A percentile compares a stretch with the other conserved stretches of the same genome.
Conservation (phyloP, 2,888 invertebrate genomes). For the Drosophila nigritarsus region DNA sequence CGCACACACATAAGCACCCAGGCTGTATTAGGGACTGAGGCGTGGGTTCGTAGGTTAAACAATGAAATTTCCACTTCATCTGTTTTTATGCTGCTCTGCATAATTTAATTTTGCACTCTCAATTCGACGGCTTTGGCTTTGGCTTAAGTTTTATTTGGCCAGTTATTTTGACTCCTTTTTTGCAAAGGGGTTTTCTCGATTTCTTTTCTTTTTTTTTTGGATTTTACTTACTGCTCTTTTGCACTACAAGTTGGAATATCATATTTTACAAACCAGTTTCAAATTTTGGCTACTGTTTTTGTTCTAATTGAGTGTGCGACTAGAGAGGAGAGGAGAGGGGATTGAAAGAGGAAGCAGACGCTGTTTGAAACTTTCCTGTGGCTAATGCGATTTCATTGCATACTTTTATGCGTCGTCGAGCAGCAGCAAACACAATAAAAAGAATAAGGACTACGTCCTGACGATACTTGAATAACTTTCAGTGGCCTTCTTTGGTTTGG, state of each 20-base stretch:
- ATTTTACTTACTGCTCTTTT: constrained; percentile 13
- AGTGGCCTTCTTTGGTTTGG: constrained; percentile 12
- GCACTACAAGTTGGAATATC: background rate
- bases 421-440: constrained; percentile 24
- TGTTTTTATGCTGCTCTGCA: constrained; percentile 80
- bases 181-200: background rate
- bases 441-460: constrained; percentile 18
- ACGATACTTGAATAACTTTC: constrained; percentile 55
- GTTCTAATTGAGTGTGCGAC: constrained; percentile 29
- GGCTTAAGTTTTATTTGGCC: constrained; percentile 45
- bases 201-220: background rate
- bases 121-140: constrained; percentile 51
- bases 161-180: constrained; percentile 8
- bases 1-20: background rate
- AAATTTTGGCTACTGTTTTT: constrained; percentile 16
- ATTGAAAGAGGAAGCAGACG: background rate
- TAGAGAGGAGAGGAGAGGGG: background rate
- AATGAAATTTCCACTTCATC: constrained; percentile 81
- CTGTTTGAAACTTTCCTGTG: constrained; percentile 49
- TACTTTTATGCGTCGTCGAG: constrained; percentile 54
- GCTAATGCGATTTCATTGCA: constrained; percentile 76
- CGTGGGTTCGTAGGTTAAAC: constrained; percentile 68
- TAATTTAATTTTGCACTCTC: constrained; percentile 78
- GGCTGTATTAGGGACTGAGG: background rate
- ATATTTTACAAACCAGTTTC: constrained; percentile 38